Percentiles rank a stretch among this genome's conserved stretches.
Conservation (phyloP, 2,888 invertebrate genomes). For the Cataglyphis rosenhaueri region DNA sequence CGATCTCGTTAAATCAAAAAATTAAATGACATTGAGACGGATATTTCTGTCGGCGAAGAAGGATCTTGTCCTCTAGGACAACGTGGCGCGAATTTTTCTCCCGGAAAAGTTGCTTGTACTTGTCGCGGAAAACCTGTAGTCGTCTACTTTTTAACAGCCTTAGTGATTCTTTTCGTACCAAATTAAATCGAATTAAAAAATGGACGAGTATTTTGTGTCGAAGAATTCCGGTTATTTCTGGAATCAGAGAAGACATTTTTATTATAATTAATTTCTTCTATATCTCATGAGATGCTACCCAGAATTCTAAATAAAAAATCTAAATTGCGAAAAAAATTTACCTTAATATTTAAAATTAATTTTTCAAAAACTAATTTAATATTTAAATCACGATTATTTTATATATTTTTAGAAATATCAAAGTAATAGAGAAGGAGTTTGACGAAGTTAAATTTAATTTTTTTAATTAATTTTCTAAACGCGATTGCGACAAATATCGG, state of each 20-base stretch:
- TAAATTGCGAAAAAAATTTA: no score
- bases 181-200: conserved; percentile 11
- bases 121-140: not conserved
- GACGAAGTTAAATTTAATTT: no score
- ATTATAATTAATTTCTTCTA: not conserved
- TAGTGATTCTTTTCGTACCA: not conserved
- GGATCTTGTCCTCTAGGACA: conserved; percentile 13
- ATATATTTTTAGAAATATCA: no score
- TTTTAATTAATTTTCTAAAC: no score
- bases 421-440: no score
- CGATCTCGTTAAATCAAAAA: conserved; percentile 43
- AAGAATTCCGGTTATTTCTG: not conserved
- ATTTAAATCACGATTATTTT: no score
- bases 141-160: not conserved
- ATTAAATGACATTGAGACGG: conserved; percentile 32
- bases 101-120: not conserved
- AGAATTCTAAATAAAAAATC: no score
- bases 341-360: no score
- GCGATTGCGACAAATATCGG: no score
- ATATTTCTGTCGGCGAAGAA: conserved; percentile 38
- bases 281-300: no score
- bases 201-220: not conserved
- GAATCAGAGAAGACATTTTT: not conserved
- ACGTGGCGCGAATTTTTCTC: conserved; percentile 7
- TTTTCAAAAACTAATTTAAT: no score